Evolutionary conservation across 1,140 invertebrate genomes (phyloP).

Genomic region (Drosophila repletoides): DNA sequence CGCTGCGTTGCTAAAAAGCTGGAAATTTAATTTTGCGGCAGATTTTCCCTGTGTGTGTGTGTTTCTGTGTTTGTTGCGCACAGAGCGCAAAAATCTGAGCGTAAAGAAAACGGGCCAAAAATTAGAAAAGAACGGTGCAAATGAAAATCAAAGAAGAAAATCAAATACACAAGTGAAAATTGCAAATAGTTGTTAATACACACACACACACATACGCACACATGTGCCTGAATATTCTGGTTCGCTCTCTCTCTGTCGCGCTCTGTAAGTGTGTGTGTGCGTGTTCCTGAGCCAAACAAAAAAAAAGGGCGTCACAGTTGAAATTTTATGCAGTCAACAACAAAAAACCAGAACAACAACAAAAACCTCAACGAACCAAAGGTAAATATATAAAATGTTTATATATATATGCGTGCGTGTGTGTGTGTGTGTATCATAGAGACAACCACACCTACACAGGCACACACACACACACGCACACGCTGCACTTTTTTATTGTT

Average conservation of each 20-base stretch:
- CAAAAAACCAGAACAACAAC: conserved; percentile 10
- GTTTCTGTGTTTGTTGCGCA: conserved; percentile 43
- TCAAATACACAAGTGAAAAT: conserved; percentile 58
- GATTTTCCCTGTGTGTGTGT: too few relatives aligned
- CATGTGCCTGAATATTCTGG: conserved; percentile 1
- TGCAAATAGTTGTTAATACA: conserved; percentile 50
- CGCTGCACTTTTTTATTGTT: conserved; percentile 38
- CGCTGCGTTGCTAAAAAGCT: not conserved
- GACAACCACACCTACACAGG: conserved; percentile 19
- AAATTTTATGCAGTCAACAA: conserved; percentile 50
- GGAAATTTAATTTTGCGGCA: conserved; percentile 14
- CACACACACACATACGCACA: not conserved
- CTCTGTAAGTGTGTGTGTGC: conserved; percentile 33
- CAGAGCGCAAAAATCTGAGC: conserved; percentile 35
- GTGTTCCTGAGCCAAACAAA: conserved; percentile 50
- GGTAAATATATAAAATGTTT: conserved; percentile 74
- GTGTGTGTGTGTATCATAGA: not conserved
- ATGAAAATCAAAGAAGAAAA: conserved; percentile 47
- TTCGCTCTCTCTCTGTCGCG: conserved; percentile 9
- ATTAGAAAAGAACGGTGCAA: conserved; percentile 42
- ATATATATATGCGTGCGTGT: conserved; percentile 37
- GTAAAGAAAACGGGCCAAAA: conserved; percentile 32
- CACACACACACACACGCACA: not conserved
- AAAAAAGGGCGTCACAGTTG: conserved; percentile 71
- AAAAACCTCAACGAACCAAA: conserved; percentile 39